A percentile compares a stretch with the other conserved stretches of the same genome.
Evolutionary conservation across 2,113 vertebrate species (phyloP).

Genomic region (Ammospiza nelsoni): DNA sequence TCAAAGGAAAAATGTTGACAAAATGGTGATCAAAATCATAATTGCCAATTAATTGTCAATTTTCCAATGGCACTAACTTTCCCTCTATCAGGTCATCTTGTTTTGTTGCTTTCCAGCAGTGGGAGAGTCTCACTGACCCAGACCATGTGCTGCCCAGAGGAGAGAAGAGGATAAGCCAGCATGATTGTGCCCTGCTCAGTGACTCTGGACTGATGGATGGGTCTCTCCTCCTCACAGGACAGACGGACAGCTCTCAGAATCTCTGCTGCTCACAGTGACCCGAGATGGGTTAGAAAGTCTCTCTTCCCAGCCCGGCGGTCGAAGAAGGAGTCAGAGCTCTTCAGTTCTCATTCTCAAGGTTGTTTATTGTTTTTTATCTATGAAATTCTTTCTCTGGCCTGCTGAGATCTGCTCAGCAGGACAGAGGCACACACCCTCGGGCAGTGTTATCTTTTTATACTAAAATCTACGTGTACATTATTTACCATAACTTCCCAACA

Average conservation of each 20-base stretch:
- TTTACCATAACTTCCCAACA: too few species aligned
- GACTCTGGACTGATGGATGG: background rate
- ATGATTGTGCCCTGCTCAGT: fast-evolving
- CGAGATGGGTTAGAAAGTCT: too few species aligned
- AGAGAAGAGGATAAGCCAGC: background rate
- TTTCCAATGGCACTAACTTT: background rate
- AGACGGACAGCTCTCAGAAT: background rate
- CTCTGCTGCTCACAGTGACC: too few species aligned
- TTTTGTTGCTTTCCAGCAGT: background rate
- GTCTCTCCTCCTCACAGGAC: background rate
- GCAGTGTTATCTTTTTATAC: too few species aligned
- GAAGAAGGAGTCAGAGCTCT: too few species aligned
- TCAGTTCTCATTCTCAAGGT: too few species aligned
- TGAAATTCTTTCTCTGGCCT: too few species aligned
- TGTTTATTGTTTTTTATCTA: too few species aligned
- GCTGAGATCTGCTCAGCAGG: too few species aligned
- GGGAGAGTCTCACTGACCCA: background rate
- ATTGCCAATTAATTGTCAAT: background rate
- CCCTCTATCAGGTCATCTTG: background rate
- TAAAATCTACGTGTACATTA: too few species aligned
- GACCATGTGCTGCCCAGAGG: background rate
- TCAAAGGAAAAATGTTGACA: background rate
- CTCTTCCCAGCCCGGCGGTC: too few species aligned
- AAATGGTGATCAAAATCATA: background rate
- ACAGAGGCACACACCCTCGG: too few species aligned